Percentiles rank a stretch among this genome's conserved stretches.
Conservation (phyloP, 92 coral and sea anemone species). For the Epizoanthus illoricatus region DNA sequence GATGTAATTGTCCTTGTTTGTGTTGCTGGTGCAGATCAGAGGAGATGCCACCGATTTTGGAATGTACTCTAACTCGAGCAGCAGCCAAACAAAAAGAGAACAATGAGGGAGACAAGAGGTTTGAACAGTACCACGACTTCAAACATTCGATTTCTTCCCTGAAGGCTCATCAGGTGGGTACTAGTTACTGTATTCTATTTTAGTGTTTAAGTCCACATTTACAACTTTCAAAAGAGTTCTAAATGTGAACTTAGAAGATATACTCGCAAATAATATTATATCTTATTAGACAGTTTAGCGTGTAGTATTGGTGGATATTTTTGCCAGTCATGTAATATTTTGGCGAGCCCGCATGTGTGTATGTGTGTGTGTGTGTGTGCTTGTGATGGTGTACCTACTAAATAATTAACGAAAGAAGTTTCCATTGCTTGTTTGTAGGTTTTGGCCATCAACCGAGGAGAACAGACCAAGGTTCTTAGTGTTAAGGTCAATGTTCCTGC, state of each 20-base stretch:
- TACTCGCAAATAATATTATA: too few relatives aligned
- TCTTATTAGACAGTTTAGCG: too few relatives aligned
- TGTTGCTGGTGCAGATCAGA: slow-evolving; percentile 14
- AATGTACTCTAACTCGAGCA: slow-evolving; percentile 8
- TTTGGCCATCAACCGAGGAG: slow-evolving; percentile 90
- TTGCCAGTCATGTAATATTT: too few relatives aligned
- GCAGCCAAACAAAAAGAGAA: slow-evolving; percentile 35
- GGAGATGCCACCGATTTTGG: slow-evolving; percentile 30
- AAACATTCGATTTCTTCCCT: slow-evolving; percentile 39
- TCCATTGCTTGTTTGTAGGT: slow-evolving; percentile 62
- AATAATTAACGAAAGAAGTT: too few relatives aligned
- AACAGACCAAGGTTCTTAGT: slow-evolving; percentile 69
- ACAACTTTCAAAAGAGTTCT: background rate
- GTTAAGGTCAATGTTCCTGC: slow-evolving; percentile 66
- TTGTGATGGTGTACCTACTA: too few relatives aligned
- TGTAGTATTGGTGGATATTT: too few relatives aligned
- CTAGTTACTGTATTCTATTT: background rate
- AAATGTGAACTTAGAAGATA: too few relatives aligned
- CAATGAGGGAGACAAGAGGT: slow-evolving; percentile 66
- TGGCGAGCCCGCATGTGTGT: too few relatives aligned
- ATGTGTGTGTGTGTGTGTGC: too few relatives aligned
- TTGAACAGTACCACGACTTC: slow-evolving; percentile 71
- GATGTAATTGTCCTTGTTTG: too few relatives aligned
- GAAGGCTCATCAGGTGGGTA: slow-evolving; percentile 40
- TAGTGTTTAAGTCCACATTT: background rate